Evolutionary conservation across 2,888 invertebrate genomes (phyloP), one percentile per base, ranked within the genome.

Genomic region (Sesia bembeciformis): DNA sequence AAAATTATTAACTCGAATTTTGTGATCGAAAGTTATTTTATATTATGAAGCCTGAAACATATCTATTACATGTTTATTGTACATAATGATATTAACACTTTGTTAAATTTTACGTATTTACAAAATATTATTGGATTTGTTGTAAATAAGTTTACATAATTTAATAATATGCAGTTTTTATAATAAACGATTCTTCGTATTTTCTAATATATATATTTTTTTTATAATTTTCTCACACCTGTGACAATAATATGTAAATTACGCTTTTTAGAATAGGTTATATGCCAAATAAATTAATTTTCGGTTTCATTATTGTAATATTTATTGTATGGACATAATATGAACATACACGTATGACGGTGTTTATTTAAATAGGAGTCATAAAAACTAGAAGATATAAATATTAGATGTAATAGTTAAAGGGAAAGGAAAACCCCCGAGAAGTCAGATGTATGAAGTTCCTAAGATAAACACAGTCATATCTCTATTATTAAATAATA

Each of bases 191-290:
- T 23, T 56, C 53, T 53, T 56, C 53, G 54, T 56, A 54, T 56
- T 56, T 64, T 54, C 62, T 56, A 57, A 60, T 62, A 65, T 66
- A 59, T 66, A 66, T 68, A 72, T 72, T 78, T 75, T n/a, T 64
- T 67, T 76, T 66, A 61, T 71, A 76, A 76, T 74, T 75, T 79
- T 81, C 74, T 82, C 81, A 87, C 84, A 84, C 84, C 82, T 87
- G 81, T 87, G 88, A 89, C 88, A 89, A 89, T 89, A 89, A 87
- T 51, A 81, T 84, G 73, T 86, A 87, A 75, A 80, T 84, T 83
- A 87, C 85, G 87, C 88, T 89, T 87, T 84, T 82, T 87, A 88
- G 83, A 70, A 70, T 74, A 78, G 82, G 77, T 72, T 72, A 72
- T 81, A 73, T 76, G 87, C 88, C 85, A 87, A 85, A 82, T 58